These are phyloP conservation scores for Kryphioiulus occultus DNA, from an alignment of 2,888 invertebrate species.

Conservation along the genomic window DNA sequence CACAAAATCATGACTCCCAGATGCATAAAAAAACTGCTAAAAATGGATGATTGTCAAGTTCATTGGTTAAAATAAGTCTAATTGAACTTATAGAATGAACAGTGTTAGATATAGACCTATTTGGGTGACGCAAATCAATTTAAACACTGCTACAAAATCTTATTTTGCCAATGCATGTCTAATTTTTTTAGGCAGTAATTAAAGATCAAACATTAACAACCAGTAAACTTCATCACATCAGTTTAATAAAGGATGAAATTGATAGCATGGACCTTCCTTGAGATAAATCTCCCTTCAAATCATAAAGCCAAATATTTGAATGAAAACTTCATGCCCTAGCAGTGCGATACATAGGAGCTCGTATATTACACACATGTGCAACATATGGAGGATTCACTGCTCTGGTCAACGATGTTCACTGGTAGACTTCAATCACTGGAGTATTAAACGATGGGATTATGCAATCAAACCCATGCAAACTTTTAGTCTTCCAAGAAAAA, in stretches of 20 bases:
- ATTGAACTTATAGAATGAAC: too few relatives aligned
- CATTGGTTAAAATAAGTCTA: too few relatives aligned
- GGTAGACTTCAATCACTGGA: background rate
- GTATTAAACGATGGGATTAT: background rate
- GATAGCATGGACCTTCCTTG: background rate
- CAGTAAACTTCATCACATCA: constrained; percentile 14
- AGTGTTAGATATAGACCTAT: too few relatives aligned
- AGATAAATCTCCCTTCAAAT: background rate
- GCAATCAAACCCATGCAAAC: background rate
- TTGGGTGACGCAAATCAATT: too few relatives aligned
- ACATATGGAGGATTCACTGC: background rate
- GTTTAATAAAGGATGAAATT: constrained; percentile 11
- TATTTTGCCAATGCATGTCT: too few relatives aligned
- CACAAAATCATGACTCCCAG: too few relatives aligned
- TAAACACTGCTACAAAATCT: too few relatives aligned
- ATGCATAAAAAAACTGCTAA: too few relatives aligned
- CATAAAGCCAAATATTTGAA: background rate
- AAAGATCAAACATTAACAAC: too few relatives aligned
- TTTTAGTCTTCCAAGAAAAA: constrained; percentile 95
- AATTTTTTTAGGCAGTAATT: too few relatives aligned
- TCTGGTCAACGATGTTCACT: background rate
- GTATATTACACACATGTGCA: background rate
- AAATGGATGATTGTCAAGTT: too few relatives aligned
- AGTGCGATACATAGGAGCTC: background rate
- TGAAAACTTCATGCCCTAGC: background rate